Percentiles rank a stretch among this genome's conserved stretches.
Conservation (phyloP, 2,797 vertebrate genomes). For the Scarus forsteni region DNA sequence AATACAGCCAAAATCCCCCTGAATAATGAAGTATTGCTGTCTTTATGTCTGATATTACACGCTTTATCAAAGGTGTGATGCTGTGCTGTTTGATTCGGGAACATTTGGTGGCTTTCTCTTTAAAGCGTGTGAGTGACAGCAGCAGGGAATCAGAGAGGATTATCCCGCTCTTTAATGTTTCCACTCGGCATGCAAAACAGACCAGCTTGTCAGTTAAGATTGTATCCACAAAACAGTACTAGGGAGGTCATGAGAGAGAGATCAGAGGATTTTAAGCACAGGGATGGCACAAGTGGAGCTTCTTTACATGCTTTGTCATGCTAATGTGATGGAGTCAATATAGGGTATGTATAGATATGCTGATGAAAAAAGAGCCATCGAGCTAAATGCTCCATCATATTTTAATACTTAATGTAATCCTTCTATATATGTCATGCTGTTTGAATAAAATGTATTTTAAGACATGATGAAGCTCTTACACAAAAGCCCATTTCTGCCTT, state of each 20-base stretch:
- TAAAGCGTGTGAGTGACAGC: slow-evolving; percentile 69
- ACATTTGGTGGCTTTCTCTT: slow-evolving; percentile 55
- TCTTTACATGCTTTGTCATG: slow-evolving; percentile 27
- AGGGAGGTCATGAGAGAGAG: slow-evolving; percentile 52
- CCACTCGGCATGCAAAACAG: slow-evolving; percentile 69
- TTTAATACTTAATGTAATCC: not conserved
- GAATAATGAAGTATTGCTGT: slow-evolving; percentile 19
- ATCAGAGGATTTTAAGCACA: slow-evolving; percentile 49
- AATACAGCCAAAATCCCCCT: slow-evolving; percentile 24
- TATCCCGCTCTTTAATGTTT: slow-evolving; percentile 72
- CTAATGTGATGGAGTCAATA: slow-evolving; percentile 2
- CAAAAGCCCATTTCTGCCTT: not conserved
- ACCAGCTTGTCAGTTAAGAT: slow-evolving; percentile 69
- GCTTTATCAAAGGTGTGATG: slow-evolving; percentile 27
- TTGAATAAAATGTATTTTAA: no score
- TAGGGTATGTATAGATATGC: not conserved
- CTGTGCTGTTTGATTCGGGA: slow-evolving; percentile 36
- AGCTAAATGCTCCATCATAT: not conserved
- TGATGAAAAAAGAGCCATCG: not conserved
- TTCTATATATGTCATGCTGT: not conserved
- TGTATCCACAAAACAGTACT: slow-evolving; percentile 48
- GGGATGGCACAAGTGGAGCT: slow-evolving; percentile 23
- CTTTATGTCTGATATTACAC: slow-evolving; percentile 35
- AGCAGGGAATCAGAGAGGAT: slow-evolving; percentile 72
- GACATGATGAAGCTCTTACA: not conserved